Evolutionary conservation across 2,797 vertebrate genomes (phyloP).

Genomic region (Gymnodraco acuticeps): DNA sequence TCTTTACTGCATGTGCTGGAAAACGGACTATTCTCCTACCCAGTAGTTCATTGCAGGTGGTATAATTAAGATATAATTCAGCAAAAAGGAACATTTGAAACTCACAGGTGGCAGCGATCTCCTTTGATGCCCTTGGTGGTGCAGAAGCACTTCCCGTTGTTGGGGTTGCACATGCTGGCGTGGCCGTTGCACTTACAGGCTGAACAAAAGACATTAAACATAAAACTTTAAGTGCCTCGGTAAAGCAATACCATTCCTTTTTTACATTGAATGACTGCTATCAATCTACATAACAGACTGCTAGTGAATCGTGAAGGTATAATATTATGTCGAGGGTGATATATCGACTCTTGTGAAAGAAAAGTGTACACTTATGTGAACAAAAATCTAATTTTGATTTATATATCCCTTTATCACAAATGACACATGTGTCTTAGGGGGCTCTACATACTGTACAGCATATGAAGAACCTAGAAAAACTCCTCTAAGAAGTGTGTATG

Average conservation of each 20-base stretch:
- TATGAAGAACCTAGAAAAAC: no score
- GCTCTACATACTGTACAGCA: no score
- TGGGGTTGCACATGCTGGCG: constrained; percentile 94
- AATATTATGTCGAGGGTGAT: neutral
- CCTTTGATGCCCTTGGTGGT: constrained; percentile 99
- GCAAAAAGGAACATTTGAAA: constrained; percentile 40
- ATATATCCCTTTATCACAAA: no score
- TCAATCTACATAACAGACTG: neutral
- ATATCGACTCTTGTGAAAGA: neutral
- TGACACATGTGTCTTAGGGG: no score
- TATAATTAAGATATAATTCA: neutral
- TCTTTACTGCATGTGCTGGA: neutral
- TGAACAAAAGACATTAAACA: constrained; percentile 59
- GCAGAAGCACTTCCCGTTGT: constrained; percentile 97
- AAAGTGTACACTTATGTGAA: no score
- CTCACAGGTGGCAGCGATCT: constrained; percentile 97
- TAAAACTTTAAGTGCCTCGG: no score
- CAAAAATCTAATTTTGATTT: no score
- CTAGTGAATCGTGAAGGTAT: neutral
- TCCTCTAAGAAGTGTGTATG: no score
- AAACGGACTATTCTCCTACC: neutral
- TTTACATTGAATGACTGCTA: neutral
- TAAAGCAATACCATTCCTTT: rapidly evolving
- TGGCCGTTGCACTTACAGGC: constrained; percentile 98
- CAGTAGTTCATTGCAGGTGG: neutral